These are phyloP conservation scores for Thymelicus acteon DNA, from an alignment of 2,888 invertebrate species.

Conservation along the genomic window DNA sequence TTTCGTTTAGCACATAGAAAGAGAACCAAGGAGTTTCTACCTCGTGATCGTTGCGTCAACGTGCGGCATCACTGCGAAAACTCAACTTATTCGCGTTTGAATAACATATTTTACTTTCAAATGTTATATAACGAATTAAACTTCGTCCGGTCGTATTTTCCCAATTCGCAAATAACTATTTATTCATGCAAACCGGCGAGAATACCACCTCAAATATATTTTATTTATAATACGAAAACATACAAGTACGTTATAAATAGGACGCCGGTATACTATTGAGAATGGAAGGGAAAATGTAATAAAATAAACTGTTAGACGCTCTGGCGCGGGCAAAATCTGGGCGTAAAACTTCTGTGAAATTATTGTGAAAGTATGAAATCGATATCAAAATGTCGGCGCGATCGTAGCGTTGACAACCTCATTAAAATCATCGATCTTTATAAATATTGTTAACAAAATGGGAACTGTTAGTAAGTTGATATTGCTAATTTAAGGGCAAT, in stretches of 20 bases:
- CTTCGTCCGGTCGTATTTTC: not conserved
- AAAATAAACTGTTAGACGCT: not conserved
- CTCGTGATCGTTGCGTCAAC: slow-evolving; percentile 9
- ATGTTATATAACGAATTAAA: not conserved
- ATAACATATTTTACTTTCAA: not conserved
- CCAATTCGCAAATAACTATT: slow-evolving; percentile 2
- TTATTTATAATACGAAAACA: slow-evolving; percentile 13
- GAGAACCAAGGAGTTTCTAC: not conserved
- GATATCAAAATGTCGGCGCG: no score
- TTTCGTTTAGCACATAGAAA: not conserved
- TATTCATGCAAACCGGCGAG: not conserved
- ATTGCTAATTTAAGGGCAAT: no score
- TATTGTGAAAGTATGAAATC: no score
- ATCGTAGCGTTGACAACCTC: no score
- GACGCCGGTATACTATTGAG: not conserved
- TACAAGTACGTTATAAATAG: slow-evolving; percentile 4
- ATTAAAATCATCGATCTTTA: no score
- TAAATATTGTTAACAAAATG: no score
- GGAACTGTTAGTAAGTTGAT: no score
- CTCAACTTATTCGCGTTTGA: slow-evolving; percentile 9
- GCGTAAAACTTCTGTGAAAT: slow-evolving; percentile 8
- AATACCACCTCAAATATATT: slow-evolving; percentile 7
- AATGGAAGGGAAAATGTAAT: not conserved
- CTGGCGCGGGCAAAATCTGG: not conserved
- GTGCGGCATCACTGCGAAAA: slow-evolving; percentile 6